Conservation (phyloP, 2,113 vertebrate genomes). For the Scophthalmus maximus region DNA sequence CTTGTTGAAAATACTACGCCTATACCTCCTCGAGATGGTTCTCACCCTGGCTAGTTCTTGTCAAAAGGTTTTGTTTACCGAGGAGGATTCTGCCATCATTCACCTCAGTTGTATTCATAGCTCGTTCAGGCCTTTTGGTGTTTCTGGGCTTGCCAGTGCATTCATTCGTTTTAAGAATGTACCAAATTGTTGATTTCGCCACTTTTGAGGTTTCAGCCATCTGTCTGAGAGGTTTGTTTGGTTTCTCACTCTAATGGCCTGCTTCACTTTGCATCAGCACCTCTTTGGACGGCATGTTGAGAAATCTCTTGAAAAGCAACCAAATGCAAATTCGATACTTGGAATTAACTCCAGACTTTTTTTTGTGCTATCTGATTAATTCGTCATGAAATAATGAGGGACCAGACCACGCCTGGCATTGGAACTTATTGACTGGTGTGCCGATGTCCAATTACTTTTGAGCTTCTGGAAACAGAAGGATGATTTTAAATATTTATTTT, state of each 20-base stretch:
- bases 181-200: not conserved
- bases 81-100: not conserved
- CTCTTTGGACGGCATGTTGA: not conserved
- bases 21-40: not conserved
- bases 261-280: not conserved
- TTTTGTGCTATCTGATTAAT: not conserved
- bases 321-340: conserved; percentile 1
- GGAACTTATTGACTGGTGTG: not conserved
- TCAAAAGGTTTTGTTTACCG: not conserved
- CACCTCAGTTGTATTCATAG: not conserved
- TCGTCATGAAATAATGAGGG: conserved; percentile 1
- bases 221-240: conserved; percentile 3
- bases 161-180: not conserved
- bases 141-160: not conserved
- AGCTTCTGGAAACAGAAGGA: not conserved
- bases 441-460: not conserved
- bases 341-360: not conserved
- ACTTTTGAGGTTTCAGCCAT: not conserved
- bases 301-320: not conserved
- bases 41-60: not conserved
- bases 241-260: not conserved
- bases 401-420: not conserved
- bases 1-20: not conserved
- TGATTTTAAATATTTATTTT: no score
- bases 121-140: not conserved